phyloP scores from a whole-genome alignment of 2,888 invertebrate genomes.

The Abrostola triplasia region DNA sequence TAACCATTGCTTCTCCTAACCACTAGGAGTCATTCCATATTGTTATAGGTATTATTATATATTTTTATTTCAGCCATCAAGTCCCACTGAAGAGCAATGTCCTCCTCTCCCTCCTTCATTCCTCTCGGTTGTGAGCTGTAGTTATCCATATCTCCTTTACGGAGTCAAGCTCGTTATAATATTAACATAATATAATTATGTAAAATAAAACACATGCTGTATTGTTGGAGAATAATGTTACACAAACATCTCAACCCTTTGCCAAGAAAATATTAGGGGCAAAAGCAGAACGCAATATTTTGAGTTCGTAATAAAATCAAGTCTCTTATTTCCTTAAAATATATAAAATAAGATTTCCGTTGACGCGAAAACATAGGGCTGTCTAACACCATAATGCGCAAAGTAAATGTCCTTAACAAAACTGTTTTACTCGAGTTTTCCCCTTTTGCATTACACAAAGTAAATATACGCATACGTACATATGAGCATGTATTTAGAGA shows the following conservation, averaged over 20 bases:
- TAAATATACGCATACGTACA: slow-evolving; percentile 24
- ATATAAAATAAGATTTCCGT: slow-evolving; percentile 43
- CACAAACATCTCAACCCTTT: not conserved
- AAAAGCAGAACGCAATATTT: slow-evolving; percentile 24
- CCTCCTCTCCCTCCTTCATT: no score
- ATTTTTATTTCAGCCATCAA: no score
- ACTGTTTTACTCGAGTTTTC: slow-evolving; percentile 29
- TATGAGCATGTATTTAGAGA: slow-evolving; percentile 13
- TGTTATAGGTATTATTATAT: no score
- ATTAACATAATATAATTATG: no score
- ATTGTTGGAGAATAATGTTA: not conserved
- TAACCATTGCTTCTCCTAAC: no score
- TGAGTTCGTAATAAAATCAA: slow-evolving; percentile 32
- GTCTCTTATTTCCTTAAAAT: slow-evolving; percentile 27
- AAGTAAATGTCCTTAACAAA: slow-evolving; percentile 39
- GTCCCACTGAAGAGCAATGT: no score
- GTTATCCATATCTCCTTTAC: no score
- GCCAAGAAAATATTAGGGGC: slow-evolving; percentile 14
- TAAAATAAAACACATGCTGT: not conserved
- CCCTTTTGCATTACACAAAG: slow-evolving; percentile 24
- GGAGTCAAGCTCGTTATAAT: no score
- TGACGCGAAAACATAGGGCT: slow-evolving; percentile 33
- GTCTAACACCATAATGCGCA: slow-evolving; percentile 31
- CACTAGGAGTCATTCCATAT: no score
- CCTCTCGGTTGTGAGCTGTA: no score